These are phyloP conservation scores for Cepphus grylle DNA, from an alignment of 2,113 vertebrate species.

Conservation along the genomic window DNA sequence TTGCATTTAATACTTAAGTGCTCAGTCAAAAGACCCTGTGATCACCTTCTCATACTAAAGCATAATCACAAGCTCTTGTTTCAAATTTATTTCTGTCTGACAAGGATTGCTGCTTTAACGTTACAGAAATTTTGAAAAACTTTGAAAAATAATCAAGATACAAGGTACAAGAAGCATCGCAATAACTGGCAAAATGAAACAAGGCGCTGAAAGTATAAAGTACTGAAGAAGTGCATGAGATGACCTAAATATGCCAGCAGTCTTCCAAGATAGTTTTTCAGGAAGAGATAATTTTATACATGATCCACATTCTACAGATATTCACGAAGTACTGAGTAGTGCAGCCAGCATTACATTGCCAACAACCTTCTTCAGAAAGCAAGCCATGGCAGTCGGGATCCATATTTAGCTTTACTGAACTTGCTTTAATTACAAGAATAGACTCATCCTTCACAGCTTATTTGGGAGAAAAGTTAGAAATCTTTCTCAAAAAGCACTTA, in stretches of 20 bases:
- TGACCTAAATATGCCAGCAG: conserved; percentile 31
- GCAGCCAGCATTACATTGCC: background rate
- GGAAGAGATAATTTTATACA: background rate
- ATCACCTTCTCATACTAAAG: background rate
- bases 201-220: background rate
- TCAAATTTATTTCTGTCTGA: background rate
- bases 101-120: background rate
- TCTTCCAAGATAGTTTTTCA: background rate
- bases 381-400: background rate
- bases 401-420: background rate
- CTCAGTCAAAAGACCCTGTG: background rate
- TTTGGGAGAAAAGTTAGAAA: background rate
- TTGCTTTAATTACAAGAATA: background rate
- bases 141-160: background rate
- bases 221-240: background rate
- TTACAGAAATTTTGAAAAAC: background rate
- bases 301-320: background rate
- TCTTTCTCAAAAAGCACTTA: background rate
- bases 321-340: background rate
- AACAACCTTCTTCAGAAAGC: background rate
- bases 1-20: background rate
- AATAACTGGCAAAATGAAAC: background rate
- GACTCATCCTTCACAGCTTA: background rate
- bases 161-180: background rate
- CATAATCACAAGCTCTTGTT: background rate